These are phyloP conservation scores for Avahi laniger DNA, from an alignment of 2,797 vertebrate species.

Conservation along the genomic window DNA sequence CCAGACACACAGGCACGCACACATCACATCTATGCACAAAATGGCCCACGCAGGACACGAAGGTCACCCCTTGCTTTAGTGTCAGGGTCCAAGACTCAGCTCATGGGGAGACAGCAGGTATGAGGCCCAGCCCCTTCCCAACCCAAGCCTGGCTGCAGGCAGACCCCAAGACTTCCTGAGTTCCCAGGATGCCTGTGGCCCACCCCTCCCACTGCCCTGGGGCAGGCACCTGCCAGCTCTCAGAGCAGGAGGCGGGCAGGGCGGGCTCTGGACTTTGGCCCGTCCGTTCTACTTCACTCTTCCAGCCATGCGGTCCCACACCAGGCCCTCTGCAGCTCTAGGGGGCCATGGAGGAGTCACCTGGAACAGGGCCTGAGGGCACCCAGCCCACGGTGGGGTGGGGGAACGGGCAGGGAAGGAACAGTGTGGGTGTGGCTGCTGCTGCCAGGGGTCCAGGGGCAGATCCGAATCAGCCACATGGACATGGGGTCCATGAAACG, in stretches of 20 bases:
- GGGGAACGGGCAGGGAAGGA: neutral
- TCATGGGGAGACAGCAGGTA: neutral
- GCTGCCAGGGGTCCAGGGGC: neutral
- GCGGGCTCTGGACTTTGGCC: conserved; percentile 52
- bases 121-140: neutral
- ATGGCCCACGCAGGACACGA: neutral
- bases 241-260: neutral
- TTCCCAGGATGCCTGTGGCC: neutral
- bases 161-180: neutral
- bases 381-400: neutral
- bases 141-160: neutral
- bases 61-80: neutral
- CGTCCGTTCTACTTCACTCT: conserved; percentile 11
- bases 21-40: neutral
- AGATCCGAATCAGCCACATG: neutral
- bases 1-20: neutral
- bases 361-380: neutral
- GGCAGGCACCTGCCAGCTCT: neutral
- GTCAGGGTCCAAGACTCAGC: neutral
- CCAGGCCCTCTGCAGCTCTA: neutral
- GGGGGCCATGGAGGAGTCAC: neutral
- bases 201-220: neutral
- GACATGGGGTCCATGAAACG: neutral
- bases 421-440: neutral
- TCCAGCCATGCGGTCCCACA: conserved; percentile 11